Conservation (phyloP, 2,888 invertebrate species). For the Spodoptera picta region DNA sequence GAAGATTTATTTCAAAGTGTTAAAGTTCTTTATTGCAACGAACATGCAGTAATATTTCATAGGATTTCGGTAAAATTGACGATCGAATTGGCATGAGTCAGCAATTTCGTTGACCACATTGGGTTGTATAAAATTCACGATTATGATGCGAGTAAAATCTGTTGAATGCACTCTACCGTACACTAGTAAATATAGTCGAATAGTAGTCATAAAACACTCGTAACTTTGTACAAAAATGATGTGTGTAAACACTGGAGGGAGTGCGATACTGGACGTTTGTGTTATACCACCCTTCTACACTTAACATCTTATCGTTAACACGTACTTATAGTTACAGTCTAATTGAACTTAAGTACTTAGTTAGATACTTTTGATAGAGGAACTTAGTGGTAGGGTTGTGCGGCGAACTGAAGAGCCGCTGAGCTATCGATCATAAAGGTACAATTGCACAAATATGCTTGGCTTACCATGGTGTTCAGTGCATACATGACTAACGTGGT, state of each 20-base stretch:
- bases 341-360: slow-evolving; percentile 47
- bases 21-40: not conserved
- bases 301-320: slow-evolving; percentile 64
- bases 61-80: not conserved
- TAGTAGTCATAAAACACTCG: slow-evolving; percentile 75
- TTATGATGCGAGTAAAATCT: slow-evolving; percentile 52
- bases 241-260: slow-evolving; percentile 88
- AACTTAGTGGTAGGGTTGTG: slow-evolving; percentile 43
- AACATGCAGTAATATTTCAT: not conserved
- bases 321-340: slow-evolving; percentile 53
- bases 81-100: not conserved
- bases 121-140: slow-evolving; percentile 27
- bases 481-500: slow-evolving; percentile 24
- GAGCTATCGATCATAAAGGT: too few relatives aligned
- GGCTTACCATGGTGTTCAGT: too few relatives aligned
- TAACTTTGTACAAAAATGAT: slow-evolving; percentile 84
- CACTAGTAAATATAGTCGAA: slow-evolving; percentile 70
- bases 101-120: slow-evolving; percentile 1
- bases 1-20: not conserved
- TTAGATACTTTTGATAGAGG: slow-evolving; percentile 40
- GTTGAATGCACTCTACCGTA: slow-evolving; percentile 59
- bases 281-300: slow-evolving; percentile 77
- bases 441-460: too few relatives aligned
- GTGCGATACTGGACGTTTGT: slow-evolving; percentile 88
- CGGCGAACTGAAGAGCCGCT: slow-evolving; percentile 9